These are phyloP conservation scores for Procambarus virginalis DNA, from an alignment of 1,140 invertebrate genomes.

Conservation along the genomic window DNA sequence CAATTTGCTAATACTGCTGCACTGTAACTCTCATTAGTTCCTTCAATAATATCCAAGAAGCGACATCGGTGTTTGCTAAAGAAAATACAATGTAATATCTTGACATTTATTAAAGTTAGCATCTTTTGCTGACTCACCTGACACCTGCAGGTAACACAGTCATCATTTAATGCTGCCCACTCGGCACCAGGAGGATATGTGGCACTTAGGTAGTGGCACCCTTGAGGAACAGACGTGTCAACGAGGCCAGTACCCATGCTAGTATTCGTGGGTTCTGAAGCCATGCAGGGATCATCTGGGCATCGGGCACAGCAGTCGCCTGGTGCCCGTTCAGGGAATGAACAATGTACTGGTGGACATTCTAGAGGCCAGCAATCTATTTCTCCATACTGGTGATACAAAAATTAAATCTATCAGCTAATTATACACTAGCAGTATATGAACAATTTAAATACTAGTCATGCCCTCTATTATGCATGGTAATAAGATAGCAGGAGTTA, in stretches of 20 bases:
- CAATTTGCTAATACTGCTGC: no score
- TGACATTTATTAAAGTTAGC: no score
- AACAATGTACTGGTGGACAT: conserved; percentile 84
- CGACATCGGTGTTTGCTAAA: no score
- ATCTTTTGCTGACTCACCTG: conserved; percentile 78
- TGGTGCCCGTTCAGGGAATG: conserved; percentile 79
- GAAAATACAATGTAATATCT: no score
- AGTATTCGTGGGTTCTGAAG: conserved; percentile 62
- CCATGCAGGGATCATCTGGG: conserved; percentile 77
- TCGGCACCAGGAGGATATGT: conserved; percentile 79
- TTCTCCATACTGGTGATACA: conserved; percentile 83
- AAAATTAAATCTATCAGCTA: not conserved
- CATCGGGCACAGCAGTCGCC: conserved; percentile 85
- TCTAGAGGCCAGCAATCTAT: conserved; percentile 91
- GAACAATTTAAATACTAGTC: no score
- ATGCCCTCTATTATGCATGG: no score
- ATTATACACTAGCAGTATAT: no score
- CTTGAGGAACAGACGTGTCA: conserved; percentile 70
- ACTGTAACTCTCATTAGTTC: no score
- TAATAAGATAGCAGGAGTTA: no score
- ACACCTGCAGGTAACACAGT: conserved; percentile 85
- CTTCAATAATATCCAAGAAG: no score
- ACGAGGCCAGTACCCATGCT: conserved; percentile 66
- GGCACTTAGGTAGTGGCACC: conserved; percentile 79
- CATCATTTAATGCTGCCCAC: conserved; percentile 80